phyloP scores from a whole-genome alignment of 2,888 invertebrate genomes.

The Antheraea yamamai region DNA sequence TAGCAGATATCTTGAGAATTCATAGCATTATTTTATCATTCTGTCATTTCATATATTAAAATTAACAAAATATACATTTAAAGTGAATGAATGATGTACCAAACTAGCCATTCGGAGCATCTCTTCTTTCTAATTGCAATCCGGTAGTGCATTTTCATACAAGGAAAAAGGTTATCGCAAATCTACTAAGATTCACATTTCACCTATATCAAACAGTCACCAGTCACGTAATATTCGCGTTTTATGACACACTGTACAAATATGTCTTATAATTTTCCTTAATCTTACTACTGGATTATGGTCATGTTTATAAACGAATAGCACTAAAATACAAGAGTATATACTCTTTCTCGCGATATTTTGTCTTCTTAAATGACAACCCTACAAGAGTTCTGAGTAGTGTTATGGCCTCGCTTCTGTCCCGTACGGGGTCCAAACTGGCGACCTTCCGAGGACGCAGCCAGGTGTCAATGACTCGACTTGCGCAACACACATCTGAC shows the following conservation, averaged over 20 bases:
- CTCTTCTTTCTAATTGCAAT: too few relatives aligned
- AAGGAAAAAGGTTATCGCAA: too few relatives aligned
- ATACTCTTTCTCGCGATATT: background rate
- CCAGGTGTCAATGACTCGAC: constrained; percentile 61
- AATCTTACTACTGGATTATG: background rate
- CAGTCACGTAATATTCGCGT: background rate
- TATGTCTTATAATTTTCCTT: background rate
- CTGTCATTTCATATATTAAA: too few relatives aligned
- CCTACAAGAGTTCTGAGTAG: constrained; percentile 8
- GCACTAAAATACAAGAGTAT: background rate
- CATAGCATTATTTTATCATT: too few relatives aligned
- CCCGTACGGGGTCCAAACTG: constrained; percentile 43
- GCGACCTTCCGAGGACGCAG: constrained; percentile 63
- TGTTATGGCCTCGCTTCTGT: constrained; percentile 43
- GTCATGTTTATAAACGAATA: background rate
- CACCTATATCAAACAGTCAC: too few relatives aligned
- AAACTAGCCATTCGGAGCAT: too few relatives aligned
- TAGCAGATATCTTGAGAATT: too few relatives aligned
- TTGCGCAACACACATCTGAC: constrained; percentile 47
- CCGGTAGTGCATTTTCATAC: too few relatives aligned
- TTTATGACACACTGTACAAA: background rate
- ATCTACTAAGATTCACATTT: too few relatives aligned
- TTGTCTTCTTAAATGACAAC: constrained; percentile 1
- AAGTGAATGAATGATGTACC: too few relatives aligned
- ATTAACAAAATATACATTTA: too few relatives aligned